phyloP scores from a whole-genome alignment of 2,888 invertebrate genomes.

The Hyalella azteca region DNA sequence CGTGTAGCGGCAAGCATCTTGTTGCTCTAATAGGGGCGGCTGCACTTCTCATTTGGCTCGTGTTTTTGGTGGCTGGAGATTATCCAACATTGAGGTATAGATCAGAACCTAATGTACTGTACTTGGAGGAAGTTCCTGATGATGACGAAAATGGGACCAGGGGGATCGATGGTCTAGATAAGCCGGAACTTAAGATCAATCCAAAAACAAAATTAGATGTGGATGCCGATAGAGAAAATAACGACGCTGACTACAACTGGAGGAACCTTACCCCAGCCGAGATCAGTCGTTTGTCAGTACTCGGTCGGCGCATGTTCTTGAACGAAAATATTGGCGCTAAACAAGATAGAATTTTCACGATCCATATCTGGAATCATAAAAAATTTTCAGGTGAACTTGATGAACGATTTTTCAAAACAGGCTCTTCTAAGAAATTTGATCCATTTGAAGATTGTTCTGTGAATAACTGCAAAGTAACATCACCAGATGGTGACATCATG shows the following conservation, averaged over 20 bases:
- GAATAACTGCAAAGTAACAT: constrained; percentile 70
- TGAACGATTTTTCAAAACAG: constrained; percentile 68
- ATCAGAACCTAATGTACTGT: no score
- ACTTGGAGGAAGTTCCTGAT: no score
- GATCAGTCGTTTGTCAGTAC: constrained; percentile 39
- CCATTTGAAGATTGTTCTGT: constrained; percentile 71
- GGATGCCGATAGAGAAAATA: no score
- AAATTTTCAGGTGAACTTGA: constrained; percentile 67
- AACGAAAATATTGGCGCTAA: constrained; percentile 40
- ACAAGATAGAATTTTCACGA: constrained; percentile 63
- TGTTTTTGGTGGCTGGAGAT: no score
- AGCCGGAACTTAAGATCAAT: no score
- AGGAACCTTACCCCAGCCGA: constrained; percentile 43
- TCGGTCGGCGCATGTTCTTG: constrained; percentile 51
- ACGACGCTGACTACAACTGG: constrained; percentile 43
- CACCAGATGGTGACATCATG: constrained; percentile 65
- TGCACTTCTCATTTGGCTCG: no score
- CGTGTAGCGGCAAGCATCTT: no score
- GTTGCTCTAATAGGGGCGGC: no score
- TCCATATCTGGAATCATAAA: constrained; percentile 71
- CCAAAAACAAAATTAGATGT: no score
- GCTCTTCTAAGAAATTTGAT: constrained; percentile 64
- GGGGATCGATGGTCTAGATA: no score
- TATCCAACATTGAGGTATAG: no score
- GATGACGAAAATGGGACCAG: no score